Base-by-base conservation (phyloP, 2,797 vertebrate genomes). In the Danio albolineatus region DNA sequence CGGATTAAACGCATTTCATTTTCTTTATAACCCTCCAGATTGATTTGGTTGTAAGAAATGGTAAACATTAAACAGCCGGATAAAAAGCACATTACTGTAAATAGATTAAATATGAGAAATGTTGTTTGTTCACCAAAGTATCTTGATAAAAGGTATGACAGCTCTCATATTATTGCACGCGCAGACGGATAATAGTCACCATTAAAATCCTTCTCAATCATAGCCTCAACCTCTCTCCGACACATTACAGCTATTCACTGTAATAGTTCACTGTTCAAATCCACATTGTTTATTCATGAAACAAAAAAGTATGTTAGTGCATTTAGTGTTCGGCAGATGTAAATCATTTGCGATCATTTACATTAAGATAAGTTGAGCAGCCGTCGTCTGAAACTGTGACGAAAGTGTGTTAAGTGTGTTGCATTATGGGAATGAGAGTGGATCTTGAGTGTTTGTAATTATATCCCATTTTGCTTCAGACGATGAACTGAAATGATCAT, bases 51-150 rank as follows among this genome's bases (percentile, higher is more conserved):
- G 46, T 71, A 81, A 85, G 78, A 53, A 81, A 90, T 88, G 88
- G 73, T 83, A 90, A 90, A 88, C 83, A 88, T 90, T 91, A 89
- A 88, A 87, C 82, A 88, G 88, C 85, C 85, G 86, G 87, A 90
- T 88, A 90, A 93, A 92, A 85, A 92, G 90, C 90, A 87, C 90
- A 93, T 92, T 93, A 89, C 91, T 91, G 90, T 91, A 92, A 93
- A 93, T 92, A 90, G 90, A 91, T 93, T 92, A 93, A 91, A 83
- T 84, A 86, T 83, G 73, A 87, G 90, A 89, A 88, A 87, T 86
- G 90, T 82, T 71, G 57, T 89, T 91, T 90, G 89, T 90, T 89
- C 84, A 85, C 87, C 78, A 83, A 86, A 90, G 64, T 74, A 61
- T 89, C 90, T 90, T 89, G 92, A 92, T 91, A 90, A 92, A 91